Evolutionary conservation across 64 coral and sea anemone species (phyloP), one percentile per base, ranked within the genome.

Genomic region (Trachythela sp.): DNA sequence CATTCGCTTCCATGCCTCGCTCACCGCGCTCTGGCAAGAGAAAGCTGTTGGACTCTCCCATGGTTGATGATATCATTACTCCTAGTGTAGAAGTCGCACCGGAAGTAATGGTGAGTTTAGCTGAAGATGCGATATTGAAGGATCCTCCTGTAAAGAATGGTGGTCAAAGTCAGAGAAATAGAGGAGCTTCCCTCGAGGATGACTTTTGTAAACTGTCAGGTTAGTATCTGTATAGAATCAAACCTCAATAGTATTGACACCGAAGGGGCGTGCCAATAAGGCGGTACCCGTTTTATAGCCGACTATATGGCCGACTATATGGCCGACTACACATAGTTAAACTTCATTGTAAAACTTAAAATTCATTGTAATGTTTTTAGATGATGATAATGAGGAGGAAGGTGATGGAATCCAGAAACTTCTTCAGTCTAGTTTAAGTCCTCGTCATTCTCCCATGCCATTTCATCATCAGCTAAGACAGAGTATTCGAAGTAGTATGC

Each of bases 401-500:
- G 93, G 94, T 40, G 88, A 97, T 90, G 80, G 77, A 10, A 68
- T 97, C 0, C 86, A 94, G 77, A 97, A 89, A 41, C 70, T 94
- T 36, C 77, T 97, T 9, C 94, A 94, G 83, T 71, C 85, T 1
- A 97, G 95, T 86, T 72, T 41, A 24, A 92, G 86, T 45, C 84
- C 94, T 14, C 45, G 37, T 8, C 41, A 71, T 30, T 58, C 76
- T 2, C 80, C 85, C 4, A 89, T 89, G 36, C 85, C 95, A 15
- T 85, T 91, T 5, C 93, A 93, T 31, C 95, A 97, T 51, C 51
- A 87, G 42, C 85, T 97, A 39, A 88, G 95, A 83, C 89, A 84
- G 49, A 97, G 95, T 70, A 92, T 97, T 40, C 94, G 88, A 40
- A 97, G 95, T 54, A 97, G 95, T 50, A 83, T 97, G 26, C 40